A percentile compares a stretch with the other conserved stretches of the same genome.
These are phyloP conservation scores for Lathamus discolor DNA, from an alignment of 2,113 vertebrate species.

Conservation along the genomic window DNA sequence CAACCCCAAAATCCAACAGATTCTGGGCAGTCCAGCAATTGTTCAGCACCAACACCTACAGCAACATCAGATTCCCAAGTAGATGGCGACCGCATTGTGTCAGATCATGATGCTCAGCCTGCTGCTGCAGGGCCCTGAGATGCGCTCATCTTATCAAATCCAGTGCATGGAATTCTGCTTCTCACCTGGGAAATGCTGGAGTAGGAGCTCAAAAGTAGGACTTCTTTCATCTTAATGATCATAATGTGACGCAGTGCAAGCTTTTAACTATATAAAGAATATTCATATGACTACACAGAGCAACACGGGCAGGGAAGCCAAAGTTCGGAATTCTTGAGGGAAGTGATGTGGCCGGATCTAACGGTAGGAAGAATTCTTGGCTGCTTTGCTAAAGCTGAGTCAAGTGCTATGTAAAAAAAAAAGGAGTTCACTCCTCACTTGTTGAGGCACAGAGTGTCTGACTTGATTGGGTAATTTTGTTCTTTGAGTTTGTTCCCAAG, in stretches of 20 bases:
- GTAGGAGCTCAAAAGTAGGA: conserved; percentile 53
- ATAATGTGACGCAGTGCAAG: conserved; percentile 44
- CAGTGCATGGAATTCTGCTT: conserved; percentile 69
- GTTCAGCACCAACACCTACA: conserved; percentile 48
- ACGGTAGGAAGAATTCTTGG: background rate
- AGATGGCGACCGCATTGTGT: background rate
- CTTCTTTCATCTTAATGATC: conserved; percentile 50
- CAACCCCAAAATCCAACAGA: conserved; percentile 9
- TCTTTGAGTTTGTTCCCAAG: conserved; percentile 14
- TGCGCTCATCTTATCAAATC: background rate
- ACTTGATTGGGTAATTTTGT: background rate
- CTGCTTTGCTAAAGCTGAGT: conserved; percentile 12
- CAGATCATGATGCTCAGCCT: background rate
- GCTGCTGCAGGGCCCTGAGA: conserved; percentile 54
- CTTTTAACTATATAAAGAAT: conserved; percentile 68
- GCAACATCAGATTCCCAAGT: conserved; percentile 37
- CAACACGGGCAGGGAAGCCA: conserved; percentile 29
- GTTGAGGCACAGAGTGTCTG: background rate
- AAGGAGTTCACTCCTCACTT: background rate
- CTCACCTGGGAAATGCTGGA: conserved; percentile 46
- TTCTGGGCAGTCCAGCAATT: conserved; percentile 31
- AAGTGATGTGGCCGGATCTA: background rate
- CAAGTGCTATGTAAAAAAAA: background rate
- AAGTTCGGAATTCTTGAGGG: background rate
- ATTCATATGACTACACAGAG: conserved; percentile 51